Base-by-base conservation (phyloP, 2,888 invertebrate genomes). In the Hyppa rectilinea region DNA sequence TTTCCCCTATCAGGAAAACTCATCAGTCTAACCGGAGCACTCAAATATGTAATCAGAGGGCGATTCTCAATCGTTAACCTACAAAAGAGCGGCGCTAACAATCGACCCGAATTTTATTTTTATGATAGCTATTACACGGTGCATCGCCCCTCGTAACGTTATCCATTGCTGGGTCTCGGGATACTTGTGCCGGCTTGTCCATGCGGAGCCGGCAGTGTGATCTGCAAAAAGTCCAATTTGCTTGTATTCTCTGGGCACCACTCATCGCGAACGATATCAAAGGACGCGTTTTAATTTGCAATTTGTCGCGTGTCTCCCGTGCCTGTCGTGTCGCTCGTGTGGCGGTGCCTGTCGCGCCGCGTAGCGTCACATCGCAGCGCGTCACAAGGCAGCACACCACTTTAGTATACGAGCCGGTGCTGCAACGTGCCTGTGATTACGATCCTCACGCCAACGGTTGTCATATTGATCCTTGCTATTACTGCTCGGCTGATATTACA, bases 261-360 rank as follows among this genome's bases (percentile, higher is more conserved):
- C 52, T 75, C 66, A 56, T 67, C 49, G 75, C 34, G 45, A 47
- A 58, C 23, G n/a, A 70, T 59, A 56, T 70, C 75, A 81, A 72
- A 80, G 65, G 55, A 52, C 60, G 55, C n/a, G 55, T 40, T 68
- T 59, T 71, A 55, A 79, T 79, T 76, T 67, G 66, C 79, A 60
- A 61, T 71, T 55, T 73, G 73, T 76, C 66, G 43, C 58, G n/a
- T 36, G 26, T 50, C 43, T 45, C 49, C 9, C n/a, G 56, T 23
- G 50, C 38, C 45, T n/a, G 34, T 47, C 59, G 23, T 26, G 58
- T 43, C 40, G n/a, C 58, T 43, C 9, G 40, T 43, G 40, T 29
- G 29, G 40, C n/a, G 9, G 7, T 20, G 29, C 36, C 29, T 40
- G 62, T n/a, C n/a, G 47, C 47, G 3, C 10, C 23, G 20, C 49